phyloP scores from a whole-genome alignment of 2,888 invertebrate genomes.

The Leptinotarsa peninsularis region DNA sequence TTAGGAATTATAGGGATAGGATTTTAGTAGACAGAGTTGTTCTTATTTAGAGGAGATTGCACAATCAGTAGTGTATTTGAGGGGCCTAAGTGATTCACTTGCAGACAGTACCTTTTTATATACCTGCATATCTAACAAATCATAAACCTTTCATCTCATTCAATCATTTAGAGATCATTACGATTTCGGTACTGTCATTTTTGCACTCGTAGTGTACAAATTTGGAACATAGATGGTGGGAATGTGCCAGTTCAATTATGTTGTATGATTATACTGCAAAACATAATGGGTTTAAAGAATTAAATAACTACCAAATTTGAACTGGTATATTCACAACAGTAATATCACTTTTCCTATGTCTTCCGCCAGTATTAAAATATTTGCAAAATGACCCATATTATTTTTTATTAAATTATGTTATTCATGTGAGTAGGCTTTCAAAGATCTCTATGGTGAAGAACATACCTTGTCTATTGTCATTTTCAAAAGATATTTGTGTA shows the following conservation, averaged over 20 bases:
- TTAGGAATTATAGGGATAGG: constrained; percentile 34
- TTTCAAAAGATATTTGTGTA: constrained; percentile 58
- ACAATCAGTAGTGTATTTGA: constrained; percentile 60
- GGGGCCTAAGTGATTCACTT: constrained; percentile 61
- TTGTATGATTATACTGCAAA: neutral
- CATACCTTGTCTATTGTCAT: constrained; percentile 63
- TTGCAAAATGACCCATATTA: constrained; percentile 22
- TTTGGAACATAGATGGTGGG: constrained; percentile 16
- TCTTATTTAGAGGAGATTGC: constrained; percentile 47
- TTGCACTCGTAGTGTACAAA: neutral
- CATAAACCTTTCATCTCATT: constrained; percentile 25
- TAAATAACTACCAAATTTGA: neutral
- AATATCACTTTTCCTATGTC: constrained; percentile 42
- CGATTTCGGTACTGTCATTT: constrained; percentile 5
- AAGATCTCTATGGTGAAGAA: constrained; percentile 64
- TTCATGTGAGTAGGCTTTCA: constrained; percentile 57
- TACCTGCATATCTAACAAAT: constrained; percentile 47
- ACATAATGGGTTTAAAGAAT: neutral
- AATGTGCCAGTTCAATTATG: constrained; percentile 6
- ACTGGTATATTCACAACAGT: neutral
- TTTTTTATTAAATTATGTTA: constrained; percentile 34
- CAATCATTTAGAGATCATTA: constrained; percentile 4
- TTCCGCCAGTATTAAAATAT: constrained; percentile 44
- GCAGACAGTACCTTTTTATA: constrained; percentile 55
- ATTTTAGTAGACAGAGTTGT: constrained; percentile 42